Base-by-base conservation (phyloP, 2,113 vertebrate genomes). In the Cavia aperea region DNA sequence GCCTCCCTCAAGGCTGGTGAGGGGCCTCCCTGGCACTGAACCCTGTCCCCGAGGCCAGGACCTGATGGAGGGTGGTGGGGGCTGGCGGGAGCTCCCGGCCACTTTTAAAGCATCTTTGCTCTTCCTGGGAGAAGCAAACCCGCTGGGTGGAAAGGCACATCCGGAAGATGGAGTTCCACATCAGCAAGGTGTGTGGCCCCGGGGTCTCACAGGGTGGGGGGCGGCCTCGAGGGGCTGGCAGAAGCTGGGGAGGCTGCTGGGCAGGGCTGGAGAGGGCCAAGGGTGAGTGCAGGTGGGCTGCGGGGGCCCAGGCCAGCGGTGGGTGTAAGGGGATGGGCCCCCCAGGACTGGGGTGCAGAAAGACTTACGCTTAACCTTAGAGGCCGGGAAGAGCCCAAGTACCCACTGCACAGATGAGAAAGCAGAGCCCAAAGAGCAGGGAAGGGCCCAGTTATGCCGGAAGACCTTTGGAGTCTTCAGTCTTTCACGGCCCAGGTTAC, bases 91-190 rank as follows among this genome's bases (percentile, higher is more conserved):
- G 15, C 2, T 68, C 54, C 43, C 2, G 58, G 62, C 23, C 7
- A 0, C 51, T 58, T 43, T 31, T 36, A 66, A 83, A 88, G n/a
- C 60, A 21, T 7, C 79, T 39, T 88, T 58, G 72, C 26, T 70
- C 33, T 92, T 88, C 62, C 86, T 1, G 94, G 36, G 33, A 58
- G 95, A 97, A 99, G 99, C 99, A 99, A 98, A 99, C 98, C 7
- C 97, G 98, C 93, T 98, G 97, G 0, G 97, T 98, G 97, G 99
- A 99, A 96, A 98, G 99, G 93, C 98, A 98, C 96, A 98, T 99
- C 49, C 98, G 99, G 54, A 98, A 99, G 95, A 21, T 99, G 95
- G 99, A 99, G 90, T 99, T 99, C 94, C 99, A 99, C 93, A 98
- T 99, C 90, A 99, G 99, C 96, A 99, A 99, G 98, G 99, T 99